Base-by-base conservation (phyloP, 2,113 vertebrate genomes). In the Pelmatolapia mariae region DNA sequence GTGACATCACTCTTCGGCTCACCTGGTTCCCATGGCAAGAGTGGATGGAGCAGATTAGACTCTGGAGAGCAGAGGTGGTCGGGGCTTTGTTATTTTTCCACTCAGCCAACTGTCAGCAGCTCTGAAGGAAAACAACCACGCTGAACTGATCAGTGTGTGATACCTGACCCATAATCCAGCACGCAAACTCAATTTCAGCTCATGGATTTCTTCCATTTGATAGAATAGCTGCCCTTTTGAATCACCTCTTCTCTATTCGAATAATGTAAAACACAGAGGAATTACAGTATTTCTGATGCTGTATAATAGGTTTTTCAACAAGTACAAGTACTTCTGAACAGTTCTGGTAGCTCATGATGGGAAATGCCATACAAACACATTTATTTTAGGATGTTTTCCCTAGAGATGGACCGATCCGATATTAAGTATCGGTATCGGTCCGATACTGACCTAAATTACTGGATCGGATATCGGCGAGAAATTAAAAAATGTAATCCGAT, bases 11-110 rank as follows among this genome's bases (percentile, higher is more conserved):
- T 31, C 85, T 22, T 78, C 31, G 59, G 54, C 71, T 86, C 54
- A 80, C 84, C 89, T 61, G 84, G 91, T 94, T 89, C 47, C 89
- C 87, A 12, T 56, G 87, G 84, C 43, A 59, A 89, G 87, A 5
- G 18, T 6, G 63, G 84, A 78, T 63, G 81, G 61, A 31, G 83
- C 50, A 54, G 80, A 19, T 8, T 5, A 26, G 53, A 78, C 89
- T 82, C 80, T 12, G 43, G 90, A 83, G 92, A 87, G 66, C 3
- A 2, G 22, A 87, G 84, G 81, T 43, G 79, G 84, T 83, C 87
- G 24, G 59, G 36, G 78, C 61, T 24, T 54, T 13, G 56, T 87
- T 78, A 10, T 89, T 90, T 78, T 89, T 92, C 86, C 87, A 63
- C 73, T 84, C n/a, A 6, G 80, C 29, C 26, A 36, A 57, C n/a